These are phyloP conservation scores for Lymantria monacha DNA, from an alignment of 2,888 invertebrate genomes.

Conservation along the genomic window DNA sequence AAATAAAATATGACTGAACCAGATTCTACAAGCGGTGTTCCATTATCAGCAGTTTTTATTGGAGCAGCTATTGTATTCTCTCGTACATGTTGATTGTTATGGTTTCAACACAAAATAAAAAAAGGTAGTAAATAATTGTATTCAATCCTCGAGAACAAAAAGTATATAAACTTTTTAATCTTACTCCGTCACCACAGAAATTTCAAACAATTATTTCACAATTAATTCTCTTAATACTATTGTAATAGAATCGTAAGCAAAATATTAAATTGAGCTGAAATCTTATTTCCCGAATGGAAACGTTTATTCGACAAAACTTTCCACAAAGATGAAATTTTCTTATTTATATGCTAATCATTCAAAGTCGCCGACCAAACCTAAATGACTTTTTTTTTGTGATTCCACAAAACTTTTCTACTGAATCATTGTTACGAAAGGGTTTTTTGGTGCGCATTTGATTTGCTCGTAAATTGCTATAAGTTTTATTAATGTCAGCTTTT, in stretches of 20 bases:
- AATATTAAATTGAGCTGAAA: slow-evolving; percentile 1
- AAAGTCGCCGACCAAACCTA: slow-evolving; percentile 16
- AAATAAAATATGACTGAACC: too few relatives aligned
- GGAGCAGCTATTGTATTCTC: too few relatives aligned
- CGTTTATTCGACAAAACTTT: slow-evolving; percentile 18
- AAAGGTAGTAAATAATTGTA: too few relatives aligned
- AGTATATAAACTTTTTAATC: too few relatives aligned
- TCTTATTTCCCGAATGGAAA: slow-evolving; percentile 9
- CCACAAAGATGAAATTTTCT: slow-evolving; percentile 28
- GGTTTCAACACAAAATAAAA: too few relatives aligned
- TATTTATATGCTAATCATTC: slow-evolving; percentile 36
- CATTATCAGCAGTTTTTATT: too few relatives aligned
- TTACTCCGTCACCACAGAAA: too few relatives aligned
- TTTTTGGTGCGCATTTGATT: slow-evolving; percentile 2
- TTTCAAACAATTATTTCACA: too few relatives aligned
- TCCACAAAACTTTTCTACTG: slow-evolving; percentile 17
- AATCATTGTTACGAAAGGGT: slow-evolving; percentile 13
- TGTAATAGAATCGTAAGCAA: too few relatives aligned
- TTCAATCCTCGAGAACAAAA: too few relatives aligned
- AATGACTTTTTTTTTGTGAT: slow-evolving; percentile 21
- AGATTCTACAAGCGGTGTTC: too few relatives aligned
- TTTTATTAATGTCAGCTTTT: slow-evolving; percentile 1
- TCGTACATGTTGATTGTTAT: too few relatives aligned
- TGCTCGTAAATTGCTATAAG: slow-evolving; percentile 6
- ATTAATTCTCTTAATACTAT: background rate